Evolutionary conservation across 2,113 vertebrate species (phyloP).

Genomic region (Scomber colias): DNA sequence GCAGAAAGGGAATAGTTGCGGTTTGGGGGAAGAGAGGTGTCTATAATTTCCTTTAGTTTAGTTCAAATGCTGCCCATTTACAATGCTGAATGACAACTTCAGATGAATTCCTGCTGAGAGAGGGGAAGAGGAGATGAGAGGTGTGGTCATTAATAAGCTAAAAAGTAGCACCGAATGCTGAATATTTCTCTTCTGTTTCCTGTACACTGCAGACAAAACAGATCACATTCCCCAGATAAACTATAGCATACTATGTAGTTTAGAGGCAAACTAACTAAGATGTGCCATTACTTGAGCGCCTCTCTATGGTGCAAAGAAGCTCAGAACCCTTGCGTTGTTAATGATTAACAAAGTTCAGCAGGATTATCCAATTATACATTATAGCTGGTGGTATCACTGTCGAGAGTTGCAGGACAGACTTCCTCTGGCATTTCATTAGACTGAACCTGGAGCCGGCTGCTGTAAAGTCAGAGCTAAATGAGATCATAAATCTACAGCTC

Average conservation of each 20-base stretch:
- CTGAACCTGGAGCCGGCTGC: constrained; percentile 65
- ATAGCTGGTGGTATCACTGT: constrained; percentile 49
- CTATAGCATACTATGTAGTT: background rate
- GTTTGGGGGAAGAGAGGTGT: constrained; percentile 48
- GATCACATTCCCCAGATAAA: background rate
- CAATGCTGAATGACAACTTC: constrained; percentile 53
- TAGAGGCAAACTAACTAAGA: background rate
- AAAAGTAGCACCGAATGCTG: background rate
- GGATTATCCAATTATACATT: constrained; percentile 79
- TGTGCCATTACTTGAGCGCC: constrained; percentile 1
- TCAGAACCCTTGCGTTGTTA: constrained; percentile 11
- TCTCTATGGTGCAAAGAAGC: background rate
- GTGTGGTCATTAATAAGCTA: constrained; percentile 27
- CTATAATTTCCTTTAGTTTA: constrained; percentile 67
- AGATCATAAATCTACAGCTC: constrained; percentile 83
- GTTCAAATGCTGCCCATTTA: constrained; percentile 42
- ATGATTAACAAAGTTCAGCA: constrained; percentile 58
- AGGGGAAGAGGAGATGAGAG: constrained; percentile 52
- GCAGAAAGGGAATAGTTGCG: constrained; percentile 46
- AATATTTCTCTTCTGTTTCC: background rate
- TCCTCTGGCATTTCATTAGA: constrained; percentile 79
- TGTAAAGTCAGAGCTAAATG: constrained; percentile 79
- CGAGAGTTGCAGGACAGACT: constrained; percentile 67
- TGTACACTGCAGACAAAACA: background rate
- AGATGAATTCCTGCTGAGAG: constrained; percentile 57